Conservation (phyloP, 2,113 vertebrate species). For the Tursiops truncatus region DNA sequence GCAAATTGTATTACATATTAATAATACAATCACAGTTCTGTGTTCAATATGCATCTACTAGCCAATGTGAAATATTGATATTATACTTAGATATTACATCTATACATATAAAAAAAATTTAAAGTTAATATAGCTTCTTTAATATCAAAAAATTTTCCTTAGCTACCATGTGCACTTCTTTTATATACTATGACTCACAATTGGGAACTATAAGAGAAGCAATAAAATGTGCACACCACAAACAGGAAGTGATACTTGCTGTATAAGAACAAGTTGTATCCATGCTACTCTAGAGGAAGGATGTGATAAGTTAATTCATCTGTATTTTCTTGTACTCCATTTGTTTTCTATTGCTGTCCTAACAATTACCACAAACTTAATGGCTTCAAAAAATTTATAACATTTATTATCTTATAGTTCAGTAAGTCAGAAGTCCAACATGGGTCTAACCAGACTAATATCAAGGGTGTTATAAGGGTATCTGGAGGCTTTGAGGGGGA, state of each 20-base stretch:
- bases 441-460: neutral
- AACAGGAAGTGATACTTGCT: neutral
- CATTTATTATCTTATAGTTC: neutral
- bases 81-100: neutral
- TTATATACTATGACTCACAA: neutral
- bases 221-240: neutral
- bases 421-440: neutral
- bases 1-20: neutral
- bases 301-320: neutral
- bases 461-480: neutral
- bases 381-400: neutral
- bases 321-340: neutral
- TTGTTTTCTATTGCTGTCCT: neutral
- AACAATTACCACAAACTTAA: neutral
- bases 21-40: neutral
- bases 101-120: neutral
- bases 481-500: neutral
- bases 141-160: neutral
- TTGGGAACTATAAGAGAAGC: neutral
- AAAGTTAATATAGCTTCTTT: neutral
- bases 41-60: neutral
- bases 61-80: neutral
- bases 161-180: neutral
- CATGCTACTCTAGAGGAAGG: neutral
- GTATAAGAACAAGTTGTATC: neutral